phyloP scores from a whole-genome alignment of 2,888 invertebrate genomes.

The Cryptophagus acutangulus region DNA sequence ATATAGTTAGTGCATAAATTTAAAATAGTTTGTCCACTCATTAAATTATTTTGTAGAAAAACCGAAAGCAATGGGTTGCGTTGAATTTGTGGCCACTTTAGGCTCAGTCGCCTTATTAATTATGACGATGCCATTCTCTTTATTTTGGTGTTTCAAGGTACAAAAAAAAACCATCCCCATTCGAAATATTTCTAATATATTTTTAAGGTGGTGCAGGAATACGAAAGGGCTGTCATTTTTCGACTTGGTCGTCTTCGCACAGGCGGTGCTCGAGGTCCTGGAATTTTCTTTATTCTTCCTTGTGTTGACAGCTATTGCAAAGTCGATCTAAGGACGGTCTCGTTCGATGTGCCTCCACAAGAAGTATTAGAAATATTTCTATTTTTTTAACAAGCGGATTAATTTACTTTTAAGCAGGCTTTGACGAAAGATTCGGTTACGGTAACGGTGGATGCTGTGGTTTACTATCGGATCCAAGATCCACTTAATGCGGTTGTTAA shows the following conservation, averaged over 20 bases:
- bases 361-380: slow-evolving; percentile 64
- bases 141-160: slow-evolving; percentile 82
- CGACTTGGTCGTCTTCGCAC: slow-evolving; percentile 71
- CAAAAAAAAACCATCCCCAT: slow-evolving; percentile 26
- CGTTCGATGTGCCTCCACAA: slow-evolving; percentile 95
- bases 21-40: too few species aligned
- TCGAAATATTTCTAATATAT: slow-evolving; percentile 4
- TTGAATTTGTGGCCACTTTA: slow-evolving; percentile 70
- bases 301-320: slow-evolving; percentile 91
- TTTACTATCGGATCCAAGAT: slow-evolving; percentile 77
- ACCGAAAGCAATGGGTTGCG: slow-evolving; percentile 59
- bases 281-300: slow-evolving; percentile 89
- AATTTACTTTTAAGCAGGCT: slow-evolving; percentile 52
- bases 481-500: slow-evolving; percentile 70
- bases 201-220: slow-evolving; percentile 73
- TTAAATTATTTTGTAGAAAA: slow-evolving; percentile 52
- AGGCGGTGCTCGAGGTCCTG: slow-evolving; percentile 79
- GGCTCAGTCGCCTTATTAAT: slow-evolving; percentile 69
- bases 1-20: slow-evolving; percentile 66
- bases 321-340: slow-evolving; percentile 88
- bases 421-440: slow-evolving; percentile 93
- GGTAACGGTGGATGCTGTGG: slow-evolving; percentile 87
- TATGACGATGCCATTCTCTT: slow-evolving; percentile 74
- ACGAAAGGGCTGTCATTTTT: slow-evolving; percentile 85
- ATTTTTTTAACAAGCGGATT: slow-evolving; percentile 4